Evolutionary conservation across 2,797 vertebrate genomes (phyloP).

Genomic region (Xenops minutus): DNA sequence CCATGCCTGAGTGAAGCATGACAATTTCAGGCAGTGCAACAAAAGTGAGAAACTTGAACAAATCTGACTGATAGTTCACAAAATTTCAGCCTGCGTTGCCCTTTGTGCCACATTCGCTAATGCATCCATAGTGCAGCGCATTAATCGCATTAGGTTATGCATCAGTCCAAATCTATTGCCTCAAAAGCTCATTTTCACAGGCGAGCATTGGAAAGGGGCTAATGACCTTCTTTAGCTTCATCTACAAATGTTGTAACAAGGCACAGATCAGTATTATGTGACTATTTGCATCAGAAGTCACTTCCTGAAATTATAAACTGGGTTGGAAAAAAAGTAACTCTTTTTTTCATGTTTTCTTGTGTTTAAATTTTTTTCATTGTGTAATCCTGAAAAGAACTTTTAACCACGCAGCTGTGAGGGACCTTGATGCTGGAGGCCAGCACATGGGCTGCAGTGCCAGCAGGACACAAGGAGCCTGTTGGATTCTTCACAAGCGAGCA

Average conservation of each 20-base stretch:
- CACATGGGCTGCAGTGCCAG: rapidly evolving
- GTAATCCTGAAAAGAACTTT: neutral
- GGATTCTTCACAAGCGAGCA: neutral
- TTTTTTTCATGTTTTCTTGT: neutral
- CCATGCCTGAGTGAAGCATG: neutral
- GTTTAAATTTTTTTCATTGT: neutral
- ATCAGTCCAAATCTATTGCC: neutral
- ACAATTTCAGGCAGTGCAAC: neutral
- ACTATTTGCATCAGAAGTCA: neutral
- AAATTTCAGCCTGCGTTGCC: neutral
- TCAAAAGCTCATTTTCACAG: neutral
- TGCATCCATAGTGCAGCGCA: neutral
- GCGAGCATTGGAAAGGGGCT: neutral
- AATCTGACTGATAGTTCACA: constrained; percentile 1
- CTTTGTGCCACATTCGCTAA: neutral
- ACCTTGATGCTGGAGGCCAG: neutral
- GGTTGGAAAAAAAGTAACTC: neutral
- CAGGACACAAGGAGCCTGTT: rapidly evolving
- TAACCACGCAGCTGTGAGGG: neutral
- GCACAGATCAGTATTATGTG: neutral
- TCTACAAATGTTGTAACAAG: neutral
- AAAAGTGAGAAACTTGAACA: constrained; percentile 8
- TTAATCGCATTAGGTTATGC: neutral
- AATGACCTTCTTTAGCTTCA: neutral
- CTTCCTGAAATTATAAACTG: neutral